Conservation (phyloP, 2,113 vertebrate genomes). For the Tauraco erythrolophus region DNA sequence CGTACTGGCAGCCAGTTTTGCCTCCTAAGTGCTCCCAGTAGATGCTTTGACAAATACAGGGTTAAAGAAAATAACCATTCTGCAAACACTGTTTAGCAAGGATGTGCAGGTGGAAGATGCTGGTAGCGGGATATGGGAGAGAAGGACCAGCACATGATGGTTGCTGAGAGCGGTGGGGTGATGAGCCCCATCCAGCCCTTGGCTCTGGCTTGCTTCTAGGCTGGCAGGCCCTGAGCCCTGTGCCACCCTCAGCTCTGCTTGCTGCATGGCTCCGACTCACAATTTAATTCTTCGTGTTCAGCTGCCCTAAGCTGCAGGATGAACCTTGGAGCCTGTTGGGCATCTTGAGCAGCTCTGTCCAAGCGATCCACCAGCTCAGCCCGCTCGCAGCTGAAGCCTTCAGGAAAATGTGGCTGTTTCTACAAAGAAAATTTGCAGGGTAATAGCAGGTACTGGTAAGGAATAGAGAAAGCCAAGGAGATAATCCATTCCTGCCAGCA, state of each 20-base stretch:
- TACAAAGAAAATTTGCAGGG: not conserved
- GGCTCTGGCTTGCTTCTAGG: not conserved
- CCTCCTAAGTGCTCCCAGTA: not conserved
- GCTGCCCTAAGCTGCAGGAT: not conserved
- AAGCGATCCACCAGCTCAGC: not conserved
- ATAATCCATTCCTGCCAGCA: not conserved
- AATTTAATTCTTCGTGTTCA: rapidly evolving
- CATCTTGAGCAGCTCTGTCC: not conserved
- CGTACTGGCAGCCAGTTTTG: rapidly evolving
- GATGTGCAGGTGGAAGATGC: no score
- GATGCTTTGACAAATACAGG: not conserved
- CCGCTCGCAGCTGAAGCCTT: not conserved
- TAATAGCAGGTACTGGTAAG: not conserved
- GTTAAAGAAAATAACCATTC: not conserved
- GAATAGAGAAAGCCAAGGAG: not conserved
- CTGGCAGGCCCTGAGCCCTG: not conserved
- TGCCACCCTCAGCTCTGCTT: not conserved
- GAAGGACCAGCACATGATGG: not conserved
- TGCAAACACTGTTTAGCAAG: not conserved
- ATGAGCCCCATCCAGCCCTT: not conserved
- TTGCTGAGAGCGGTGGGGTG: not conserved
- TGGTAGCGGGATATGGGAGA: not conserved
- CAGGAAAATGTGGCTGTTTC: not conserved
- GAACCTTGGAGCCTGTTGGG: not conserved
- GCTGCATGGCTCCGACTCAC: rapidly evolving